Evolutionary conservation across 2,797 vertebrate species (phyloP).

Genomic region (Amblyopsis hoosieri): DNA sequence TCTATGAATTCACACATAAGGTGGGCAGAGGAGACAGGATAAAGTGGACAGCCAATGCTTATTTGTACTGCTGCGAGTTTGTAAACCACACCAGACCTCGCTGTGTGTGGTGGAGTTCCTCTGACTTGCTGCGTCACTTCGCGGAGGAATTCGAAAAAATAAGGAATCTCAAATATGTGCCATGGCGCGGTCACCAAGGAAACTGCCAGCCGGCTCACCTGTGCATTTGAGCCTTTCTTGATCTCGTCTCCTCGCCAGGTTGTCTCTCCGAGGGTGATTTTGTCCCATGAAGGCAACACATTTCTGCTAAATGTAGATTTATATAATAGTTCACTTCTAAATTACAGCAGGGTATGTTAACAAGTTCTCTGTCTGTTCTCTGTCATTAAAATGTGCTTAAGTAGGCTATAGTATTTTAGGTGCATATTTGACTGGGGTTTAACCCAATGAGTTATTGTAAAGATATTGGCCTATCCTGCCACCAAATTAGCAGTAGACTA

Average conservation of each 20-base stretch:
- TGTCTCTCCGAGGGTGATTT: background rate
- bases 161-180: slow-evolving; percentile 50
- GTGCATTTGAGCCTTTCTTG: background rate
- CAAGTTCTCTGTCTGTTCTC: too few relatives aligned
- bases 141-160: slow-evolving; percentile 51
- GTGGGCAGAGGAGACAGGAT: slow-evolving; percentile 36
- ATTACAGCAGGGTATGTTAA: too few relatives aligned
- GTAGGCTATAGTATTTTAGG: too few relatives aligned
- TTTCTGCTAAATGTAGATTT: background rate
- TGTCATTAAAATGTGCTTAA: too few relatives aligned
- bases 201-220: slow-evolving; percentile 11
- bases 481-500: too few relatives aligned
- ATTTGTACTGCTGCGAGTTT: slow-evolving; percentile 44
- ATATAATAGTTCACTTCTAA: too few relatives aligned
- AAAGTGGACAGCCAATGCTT: slow-evolving; percentile 56
- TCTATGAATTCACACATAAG: slow-evolving; percentile 8
- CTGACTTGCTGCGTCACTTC: slow-evolving; percentile 24
- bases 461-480: too few relatives aligned
- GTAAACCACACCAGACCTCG: slow-evolving; percentile 33
- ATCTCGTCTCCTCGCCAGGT: too few relatives aligned
- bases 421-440: too few relatives aligned
- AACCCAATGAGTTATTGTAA: too few relatives aligned
- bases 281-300: background rate
- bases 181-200: slow-evolving; percentile 31
- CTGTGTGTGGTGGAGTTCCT: background rate